phyloP scores from a whole-genome alignment of 2,113 vertebrate species.

The Seriola rivoliana region DNA sequence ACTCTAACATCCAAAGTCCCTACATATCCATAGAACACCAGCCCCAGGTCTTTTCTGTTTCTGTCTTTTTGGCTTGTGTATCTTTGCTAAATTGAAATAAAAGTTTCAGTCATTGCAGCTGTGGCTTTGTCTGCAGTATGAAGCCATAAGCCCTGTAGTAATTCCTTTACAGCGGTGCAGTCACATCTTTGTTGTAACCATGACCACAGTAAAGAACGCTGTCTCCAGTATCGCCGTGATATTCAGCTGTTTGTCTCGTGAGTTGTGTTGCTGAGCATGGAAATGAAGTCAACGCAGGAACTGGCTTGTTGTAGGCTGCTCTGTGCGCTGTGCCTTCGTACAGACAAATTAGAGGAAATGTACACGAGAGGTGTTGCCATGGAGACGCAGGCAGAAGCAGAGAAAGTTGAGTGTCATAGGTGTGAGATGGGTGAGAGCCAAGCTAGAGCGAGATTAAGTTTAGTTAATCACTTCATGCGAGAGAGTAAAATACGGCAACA shows the following conservation, averaged over 20 bases:
- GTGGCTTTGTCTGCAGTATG: not conserved
- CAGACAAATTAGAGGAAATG: constrained; percentile 48
- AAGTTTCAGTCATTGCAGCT: not conserved
- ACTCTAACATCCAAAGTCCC: too few relatives aligned
- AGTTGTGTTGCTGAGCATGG: constrained; percentile 35
- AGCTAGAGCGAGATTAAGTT: not conserved
- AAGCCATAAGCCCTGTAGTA: not conserved
- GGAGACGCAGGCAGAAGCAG: constrained; percentile 20
- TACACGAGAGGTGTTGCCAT: constrained; percentile 15
- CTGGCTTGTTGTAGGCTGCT: constrained; percentile 36
- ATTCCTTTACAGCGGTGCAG: not conserved
- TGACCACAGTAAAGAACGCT: not conserved
- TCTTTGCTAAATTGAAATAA: not conserved
- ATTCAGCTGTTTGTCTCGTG: constrained; percentile 16
- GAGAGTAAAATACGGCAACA: not conserved
- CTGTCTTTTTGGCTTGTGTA: too few relatives aligned
- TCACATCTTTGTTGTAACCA: not conserved
- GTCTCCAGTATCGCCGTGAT: not conserved
- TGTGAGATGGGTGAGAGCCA: constrained; percentile 16
- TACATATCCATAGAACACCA: too few relatives aligned
- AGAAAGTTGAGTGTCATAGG: not conserved
- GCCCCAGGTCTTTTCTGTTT: not conserved
- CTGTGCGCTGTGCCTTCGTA: constrained; percentile 19
- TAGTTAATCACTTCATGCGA: not conserved
- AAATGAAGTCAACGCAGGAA: constrained; percentile 60